Evolutionary conservation across 2,888 invertebrate genomes (phyloP).

Genomic region (Tinea semifulvella): DNA sequence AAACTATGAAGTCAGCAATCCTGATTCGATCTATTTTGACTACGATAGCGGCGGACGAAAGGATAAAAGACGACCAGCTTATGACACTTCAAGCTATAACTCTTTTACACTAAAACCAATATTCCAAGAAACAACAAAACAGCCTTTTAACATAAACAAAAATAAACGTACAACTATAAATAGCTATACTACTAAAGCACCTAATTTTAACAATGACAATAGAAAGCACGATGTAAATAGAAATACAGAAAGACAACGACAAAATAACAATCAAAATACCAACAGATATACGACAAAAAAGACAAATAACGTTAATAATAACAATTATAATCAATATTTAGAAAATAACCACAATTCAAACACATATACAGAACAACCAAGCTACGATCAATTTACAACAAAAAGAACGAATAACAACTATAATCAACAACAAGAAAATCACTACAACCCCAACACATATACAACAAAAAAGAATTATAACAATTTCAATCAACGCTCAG

Average conservation of each 20-base stretch:
- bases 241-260: neutral
- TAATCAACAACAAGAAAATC: neutral
- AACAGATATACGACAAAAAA: neutral
- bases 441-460: neutral
- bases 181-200: neutral
- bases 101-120: neutral
- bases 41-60: neutral
- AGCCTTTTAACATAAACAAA: slow-evolving; percentile 7
- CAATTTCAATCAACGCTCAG: neutral
- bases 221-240: neutral
- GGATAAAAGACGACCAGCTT: slow-evolving; percentile 7
- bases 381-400: neutral
- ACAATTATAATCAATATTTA: no score
- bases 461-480: neutral
- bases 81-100: slow-evolving; percentile 7
- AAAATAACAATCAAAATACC: no score
- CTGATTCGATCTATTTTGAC: neutral
- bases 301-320: neutral
- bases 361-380: neutral
- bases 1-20: neutral
- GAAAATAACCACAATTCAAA: no score
- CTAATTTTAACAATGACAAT: neutral
- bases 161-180: neutral
- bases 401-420: neutral
- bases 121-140: neutral